A percentile compares a stretch with the other conserved stretches of the same genome.
These are phyloP conservation scores for Terrapene triunguis DNA, from an alignment of 2,113 vertebrate species.

Conservation along the genomic window DNA sequence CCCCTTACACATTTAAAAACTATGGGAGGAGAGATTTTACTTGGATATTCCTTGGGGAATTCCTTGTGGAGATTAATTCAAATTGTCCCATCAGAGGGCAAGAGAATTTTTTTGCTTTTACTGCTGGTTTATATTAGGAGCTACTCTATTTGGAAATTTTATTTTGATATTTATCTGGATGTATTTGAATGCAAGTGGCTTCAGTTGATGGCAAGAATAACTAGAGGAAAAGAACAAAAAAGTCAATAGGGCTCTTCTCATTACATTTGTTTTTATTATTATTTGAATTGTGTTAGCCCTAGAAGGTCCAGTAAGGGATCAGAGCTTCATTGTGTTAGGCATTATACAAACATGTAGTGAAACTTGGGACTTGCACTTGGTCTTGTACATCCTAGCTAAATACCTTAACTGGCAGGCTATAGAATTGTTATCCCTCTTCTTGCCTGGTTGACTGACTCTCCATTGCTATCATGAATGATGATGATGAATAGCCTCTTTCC, in stretches of 20 bases:
- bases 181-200: not conserved
- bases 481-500: too few species aligned
- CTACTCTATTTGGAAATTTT: not conserved
- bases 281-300: not conserved
- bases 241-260: not conserved
- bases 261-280: not conserved
- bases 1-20: not conserved
- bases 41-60: not conserved
- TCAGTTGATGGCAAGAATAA: not conserved
- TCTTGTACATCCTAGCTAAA: too few species aligned
- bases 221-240: not conserved
- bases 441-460: too few species aligned
- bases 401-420: too few species aligned
- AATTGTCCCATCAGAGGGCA: not conserved
- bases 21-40: not conserved
- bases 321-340: too few species aligned
- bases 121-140: not conserved
- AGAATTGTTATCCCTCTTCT: too few species aligned
- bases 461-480: too few species aligned
- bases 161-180: not conserved
- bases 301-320: too few species aligned
- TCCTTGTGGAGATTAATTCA: slow-evolving; percentile 3
- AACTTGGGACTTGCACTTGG: too few species aligned
- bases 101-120: not conserved
- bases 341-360: not conserved